These are phyloP conservation scores for Otolemur crassicaudatus DNA, from an alignment of 2,797 vertebrate genomes.

Conservation along the genomic window DNA sequence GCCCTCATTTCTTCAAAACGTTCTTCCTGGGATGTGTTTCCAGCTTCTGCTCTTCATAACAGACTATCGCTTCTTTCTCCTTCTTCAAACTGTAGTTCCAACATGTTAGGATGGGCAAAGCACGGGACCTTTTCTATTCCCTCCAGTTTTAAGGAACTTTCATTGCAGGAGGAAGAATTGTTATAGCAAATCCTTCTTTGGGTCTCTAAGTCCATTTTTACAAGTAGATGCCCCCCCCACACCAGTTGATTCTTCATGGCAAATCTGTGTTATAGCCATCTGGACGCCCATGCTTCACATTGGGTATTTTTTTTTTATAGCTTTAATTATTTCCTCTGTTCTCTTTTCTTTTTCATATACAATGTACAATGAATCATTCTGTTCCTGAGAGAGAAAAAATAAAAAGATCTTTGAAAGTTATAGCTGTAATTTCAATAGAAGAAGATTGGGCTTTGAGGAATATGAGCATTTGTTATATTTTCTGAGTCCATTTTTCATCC, in stretches of 20 bases:
- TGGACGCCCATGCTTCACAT: conserved; percentile 66
- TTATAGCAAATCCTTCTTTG: not conserved
- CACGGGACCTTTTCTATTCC: not conserved
- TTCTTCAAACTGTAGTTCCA: not conserved
- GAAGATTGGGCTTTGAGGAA: conserved; percentile 65
- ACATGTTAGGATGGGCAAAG: not conserved
- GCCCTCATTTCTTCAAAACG: not conserved
- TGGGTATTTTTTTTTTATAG: conserved; percentile 76
- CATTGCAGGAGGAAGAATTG: not conserved
- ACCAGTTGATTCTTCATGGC: conserved; percentile 26
- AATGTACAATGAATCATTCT: conserved; percentile 80
- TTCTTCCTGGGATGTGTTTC: not conserved
- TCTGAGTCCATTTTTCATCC: conserved; percentile 73
- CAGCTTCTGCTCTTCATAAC: not conserved
- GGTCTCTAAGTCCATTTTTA: not conserved
- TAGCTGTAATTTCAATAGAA: conserved; percentile 79
- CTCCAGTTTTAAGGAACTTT: not conserved
- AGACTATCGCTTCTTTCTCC: not conserved
- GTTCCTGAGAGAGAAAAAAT: conserved; percentile 74
- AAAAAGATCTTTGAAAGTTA: conserved; percentile 80
- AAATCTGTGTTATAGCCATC: conserved; percentile 62
- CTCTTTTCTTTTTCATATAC: conserved; percentile 65
- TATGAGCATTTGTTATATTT: conserved; percentile 66
- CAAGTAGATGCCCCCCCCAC: not conserved
- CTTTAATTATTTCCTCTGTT: conserved; percentile 81